phyloP scores from a whole-genome alignment of 1,140 invertebrate species.

The Leptinotarsa lineolata region DNA sequence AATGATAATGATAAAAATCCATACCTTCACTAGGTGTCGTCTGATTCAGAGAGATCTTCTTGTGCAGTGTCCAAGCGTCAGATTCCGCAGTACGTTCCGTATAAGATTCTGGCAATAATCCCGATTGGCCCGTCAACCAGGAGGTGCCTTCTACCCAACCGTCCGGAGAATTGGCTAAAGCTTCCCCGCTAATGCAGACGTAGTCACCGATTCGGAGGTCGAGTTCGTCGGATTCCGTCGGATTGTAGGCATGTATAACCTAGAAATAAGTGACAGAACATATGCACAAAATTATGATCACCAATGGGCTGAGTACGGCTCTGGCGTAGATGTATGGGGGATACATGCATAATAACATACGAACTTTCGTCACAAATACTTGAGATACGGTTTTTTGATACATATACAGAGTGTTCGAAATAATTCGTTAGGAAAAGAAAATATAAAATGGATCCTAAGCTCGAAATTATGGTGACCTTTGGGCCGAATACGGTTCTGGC shows the following conservation, averaged over 20 bases:
- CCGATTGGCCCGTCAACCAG: constrained; percentile 81
- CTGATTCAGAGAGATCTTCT: constrained; percentile 63
- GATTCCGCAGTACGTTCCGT: constrained; percentile 83
- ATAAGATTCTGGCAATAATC: constrained; percentile 79
- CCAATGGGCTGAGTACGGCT: too few relatives aligned
- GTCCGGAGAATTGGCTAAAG: constrained; percentile 72
- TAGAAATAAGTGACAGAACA: constrained; percentile 48
- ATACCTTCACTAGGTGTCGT: constrained; percentile 12
- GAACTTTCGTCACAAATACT: too few relatives aligned
- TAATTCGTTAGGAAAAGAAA: too few relatives aligned
- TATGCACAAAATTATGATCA: too few relatives aligned
- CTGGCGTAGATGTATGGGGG: too few relatives aligned
- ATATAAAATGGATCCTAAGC: too few relatives aligned
- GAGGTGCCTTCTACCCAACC: constrained; percentile 87
- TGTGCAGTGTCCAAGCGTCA: constrained; percentile 87
- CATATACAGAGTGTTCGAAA: too few relatives aligned
- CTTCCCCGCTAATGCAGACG: constrained; percentile 78
- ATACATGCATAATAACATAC: too few relatives aligned
- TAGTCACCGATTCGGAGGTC: constrained; percentile 85
- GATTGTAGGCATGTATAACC: constrained; percentile 78
- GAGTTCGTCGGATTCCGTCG: constrained; percentile 80
- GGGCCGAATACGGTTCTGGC: too few relatives aligned
- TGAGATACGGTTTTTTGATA: too few relatives aligned
- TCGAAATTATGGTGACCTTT: too few relatives aligned
- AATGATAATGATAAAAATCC: neutral